These are phyloP conservation scores for Diarsia rubi DNA, from an alignment of 2,888 invertebrate species.

Conservation along the genomic window DNA sequence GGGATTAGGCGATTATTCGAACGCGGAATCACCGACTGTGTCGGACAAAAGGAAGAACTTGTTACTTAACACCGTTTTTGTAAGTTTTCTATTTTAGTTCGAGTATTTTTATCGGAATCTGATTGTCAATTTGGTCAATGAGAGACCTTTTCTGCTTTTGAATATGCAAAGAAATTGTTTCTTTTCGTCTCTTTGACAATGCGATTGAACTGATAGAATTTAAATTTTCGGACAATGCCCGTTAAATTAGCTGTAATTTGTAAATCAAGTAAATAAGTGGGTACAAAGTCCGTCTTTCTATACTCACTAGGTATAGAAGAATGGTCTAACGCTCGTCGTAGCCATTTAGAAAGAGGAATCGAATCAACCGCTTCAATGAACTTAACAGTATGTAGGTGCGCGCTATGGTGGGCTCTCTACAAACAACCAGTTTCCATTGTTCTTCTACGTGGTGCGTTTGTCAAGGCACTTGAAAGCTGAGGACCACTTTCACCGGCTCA, in stretches of 20 bases:
- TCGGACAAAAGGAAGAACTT: slow-evolving; percentile 71
- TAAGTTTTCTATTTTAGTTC: slow-evolving; percentile 63
- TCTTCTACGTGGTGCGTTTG: slow-evolving; percentile 70
- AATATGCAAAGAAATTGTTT: slow-evolving; percentile 58
- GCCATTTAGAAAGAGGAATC: slow-evolving; percentile 57
- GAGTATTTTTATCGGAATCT: slow-evolving; percentile 63
- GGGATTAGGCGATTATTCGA: slow-evolving; percentile 79
- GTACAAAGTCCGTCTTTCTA: slow-evolving; percentile 9
- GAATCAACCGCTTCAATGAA: slow-evolving; percentile 58
- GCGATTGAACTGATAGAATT: slow-evolving; percentile 51
- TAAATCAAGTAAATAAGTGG: slow-evolving; percentile 36
- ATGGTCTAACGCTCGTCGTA: background rate
- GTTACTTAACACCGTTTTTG: slow-evolving; percentile 67
- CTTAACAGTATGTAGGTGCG: slow-evolving; percentile 68
- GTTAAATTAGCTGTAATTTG: slow-evolving; percentile 55
- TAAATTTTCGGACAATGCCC: slow-evolving; percentile 50
- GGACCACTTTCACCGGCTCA: slow-evolving; percentile 79
- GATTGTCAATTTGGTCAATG: slow-evolving; percentile 63
- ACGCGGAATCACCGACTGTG: slow-evolving; percentile 77
- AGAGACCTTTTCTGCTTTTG: slow-evolving; percentile 57
- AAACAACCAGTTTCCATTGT: slow-evolving; percentile 74
- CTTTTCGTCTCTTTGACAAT: slow-evolving; percentile 48
- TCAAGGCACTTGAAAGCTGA: slow-evolving; percentile 73
- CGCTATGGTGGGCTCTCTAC: slow-evolving; percentile 67
- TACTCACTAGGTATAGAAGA: background rate